Evolutionary conservation across 2,113 vertebrate genomes (phyloP).

Genomic region (Malurus elegans): DNA sequence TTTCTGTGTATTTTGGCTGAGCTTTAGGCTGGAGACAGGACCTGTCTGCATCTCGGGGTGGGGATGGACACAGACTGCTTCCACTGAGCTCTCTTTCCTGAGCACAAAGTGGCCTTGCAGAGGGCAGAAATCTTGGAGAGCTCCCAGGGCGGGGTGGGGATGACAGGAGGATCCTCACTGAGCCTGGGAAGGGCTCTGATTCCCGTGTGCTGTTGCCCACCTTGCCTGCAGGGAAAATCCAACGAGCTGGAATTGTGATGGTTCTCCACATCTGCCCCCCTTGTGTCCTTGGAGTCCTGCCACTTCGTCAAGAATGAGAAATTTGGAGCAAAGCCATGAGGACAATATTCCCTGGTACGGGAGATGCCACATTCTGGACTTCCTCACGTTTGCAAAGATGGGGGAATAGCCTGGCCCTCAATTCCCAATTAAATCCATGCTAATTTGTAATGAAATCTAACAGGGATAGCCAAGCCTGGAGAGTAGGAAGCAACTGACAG

Average conservation of each 20-base stretch:
- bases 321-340: background rate
- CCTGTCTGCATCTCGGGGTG: accelerated
- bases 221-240: background rate
- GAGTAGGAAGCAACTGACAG: slow-evolving; percentile 1
- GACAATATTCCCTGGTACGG: background rate
- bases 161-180: background rate
- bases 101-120: background rate
- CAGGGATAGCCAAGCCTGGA: background rate
- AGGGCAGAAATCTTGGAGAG: background rate
- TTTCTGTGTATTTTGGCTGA: background rate
- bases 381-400: background rate
- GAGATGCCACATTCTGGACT: background rate
- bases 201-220: background rate
- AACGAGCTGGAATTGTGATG: background rate
- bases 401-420: background rate
- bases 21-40: background rate
- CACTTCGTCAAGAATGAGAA: background rate
- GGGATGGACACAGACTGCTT: background rate
- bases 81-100: no score
- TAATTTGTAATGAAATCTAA: background rate
- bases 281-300: background rate
- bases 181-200: background rate
- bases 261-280: background rate
- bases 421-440: background rate
- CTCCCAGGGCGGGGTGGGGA: background rate